These are phyloP conservation scores for Tragelaphus scriptus DNA, from an alignment of 2,113 vertebrate species.

Conservation along the genomic window DNA sequence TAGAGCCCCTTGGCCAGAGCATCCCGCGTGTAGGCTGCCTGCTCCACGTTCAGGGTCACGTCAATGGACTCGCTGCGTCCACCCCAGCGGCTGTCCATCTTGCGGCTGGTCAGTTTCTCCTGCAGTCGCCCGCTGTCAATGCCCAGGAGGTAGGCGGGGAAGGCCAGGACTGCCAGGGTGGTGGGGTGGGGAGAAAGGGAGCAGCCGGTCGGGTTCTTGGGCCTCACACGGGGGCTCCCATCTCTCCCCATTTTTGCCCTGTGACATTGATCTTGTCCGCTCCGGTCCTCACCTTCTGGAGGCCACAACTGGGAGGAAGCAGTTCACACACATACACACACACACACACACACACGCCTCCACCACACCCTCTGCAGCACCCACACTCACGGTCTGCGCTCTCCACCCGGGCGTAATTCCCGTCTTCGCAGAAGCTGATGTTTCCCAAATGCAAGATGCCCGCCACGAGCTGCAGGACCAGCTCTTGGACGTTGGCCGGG, in stretches of 20 bases:
- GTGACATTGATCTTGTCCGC: background rate
- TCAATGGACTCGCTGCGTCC: slow-evolving; percentile 93
- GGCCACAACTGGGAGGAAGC: background rate
- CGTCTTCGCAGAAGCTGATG: slow-evolving; percentile 91
- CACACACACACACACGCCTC: background rate
- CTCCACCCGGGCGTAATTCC: slow-evolving; percentile 95
- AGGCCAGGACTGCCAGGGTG: slow-evolving; percentile 84
- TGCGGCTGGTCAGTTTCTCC: slow-evolving; percentile 94
- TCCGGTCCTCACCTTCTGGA: background rate
- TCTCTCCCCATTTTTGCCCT: background rate
- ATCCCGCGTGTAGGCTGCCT: slow-evolving; percentile 92
- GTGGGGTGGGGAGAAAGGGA: too few relatives aligned
- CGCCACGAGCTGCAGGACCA: slow-evolving; percentile 91
- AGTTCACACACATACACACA: background rate
- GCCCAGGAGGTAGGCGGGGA: slow-evolving; percentile 95
- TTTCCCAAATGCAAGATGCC: slow-evolving; percentile 96
- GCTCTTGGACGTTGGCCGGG: slow-evolving; percentile 80
- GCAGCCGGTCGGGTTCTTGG: background rate
- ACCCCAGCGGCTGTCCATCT: slow-evolving; percentile 98
- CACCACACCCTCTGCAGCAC: rapidly evolving
- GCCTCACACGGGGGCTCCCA: rapidly evolving
- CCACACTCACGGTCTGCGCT: slow-evolving; percentile 90
- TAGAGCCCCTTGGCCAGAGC: slow-evolving; percentile 96
- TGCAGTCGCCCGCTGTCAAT: slow-evolving; percentile 89
- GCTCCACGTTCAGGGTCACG: slow-evolving; percentile 95